Percentiles rank a stretch among this genome's conserved stretches.
Conservation (phyloP, 1,140 invertebrate genomes). For the Scylla paramamosain region DNA sequence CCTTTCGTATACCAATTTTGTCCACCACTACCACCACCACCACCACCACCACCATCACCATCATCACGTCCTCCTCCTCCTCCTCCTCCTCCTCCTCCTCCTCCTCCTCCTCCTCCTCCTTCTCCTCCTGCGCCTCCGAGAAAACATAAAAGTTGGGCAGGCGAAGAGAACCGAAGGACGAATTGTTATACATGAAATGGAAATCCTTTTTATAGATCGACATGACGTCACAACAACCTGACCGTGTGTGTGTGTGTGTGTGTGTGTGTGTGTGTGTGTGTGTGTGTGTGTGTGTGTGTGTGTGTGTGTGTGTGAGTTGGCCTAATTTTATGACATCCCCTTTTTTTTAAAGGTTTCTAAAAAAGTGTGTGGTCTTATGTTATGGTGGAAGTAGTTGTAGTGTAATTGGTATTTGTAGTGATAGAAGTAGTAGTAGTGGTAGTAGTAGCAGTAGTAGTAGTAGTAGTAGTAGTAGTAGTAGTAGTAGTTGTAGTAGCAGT, state of each 20-base stretch:
- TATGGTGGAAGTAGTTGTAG: too few relatives aligned
- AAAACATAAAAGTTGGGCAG: not conserved
- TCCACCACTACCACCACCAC: not conserved
- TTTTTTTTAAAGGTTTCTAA: too few relatives aligned
- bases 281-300: not conserved
- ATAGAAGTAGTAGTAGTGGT: too few relatives aligned
- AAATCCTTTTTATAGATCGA: not conserved
- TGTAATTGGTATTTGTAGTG: too few relatives aligned
- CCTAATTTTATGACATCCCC: too few relatives aligned
- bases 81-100: slow-evolving; percentile 12
- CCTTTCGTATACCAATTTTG: too few relatives aligned
- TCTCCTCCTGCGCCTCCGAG: not conserved
- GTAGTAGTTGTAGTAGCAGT: not conserved
- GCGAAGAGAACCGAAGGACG: not conserved
- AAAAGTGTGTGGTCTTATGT: too few relatives aligned
- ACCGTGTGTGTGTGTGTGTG: not conserved
- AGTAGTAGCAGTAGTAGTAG: too few relatives aligned
- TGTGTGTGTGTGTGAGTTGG: not conserved
- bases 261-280: not conserved
- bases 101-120: not conserved
- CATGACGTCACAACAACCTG: not conserved
- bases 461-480: too few relatives aligned
- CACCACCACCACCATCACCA: not conserved
- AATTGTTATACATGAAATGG: slow-evolving; percentile 16
- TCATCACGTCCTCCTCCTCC: not conserved